A percentile compares a stretch with the other conserved stretches of the same genome.
These are phyloP conservation scores for Xenopus petersii DNA, from an alignment of 2,797 vertebrate species.

Conservation along the genomic window DNA sequence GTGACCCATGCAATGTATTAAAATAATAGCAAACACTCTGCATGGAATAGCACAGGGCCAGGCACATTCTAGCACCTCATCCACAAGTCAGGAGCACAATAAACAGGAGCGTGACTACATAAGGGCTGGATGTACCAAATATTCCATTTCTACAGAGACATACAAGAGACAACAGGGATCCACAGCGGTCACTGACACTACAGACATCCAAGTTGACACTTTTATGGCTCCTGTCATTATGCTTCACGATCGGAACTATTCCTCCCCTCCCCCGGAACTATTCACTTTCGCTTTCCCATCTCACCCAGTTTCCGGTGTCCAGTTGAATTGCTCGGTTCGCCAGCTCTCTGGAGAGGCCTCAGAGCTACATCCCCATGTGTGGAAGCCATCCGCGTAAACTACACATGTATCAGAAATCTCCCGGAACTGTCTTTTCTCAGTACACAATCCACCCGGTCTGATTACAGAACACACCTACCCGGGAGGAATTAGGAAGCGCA, in stretches of 20 bases:
- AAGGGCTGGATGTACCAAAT: too few species aligned
- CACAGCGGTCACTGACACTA: too few species aligned
- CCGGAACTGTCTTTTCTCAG: conserved; percentile 38
- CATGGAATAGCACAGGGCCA: too few species aligned
- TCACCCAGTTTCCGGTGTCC: conserved; percentile 83
- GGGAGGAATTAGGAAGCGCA: not conserved
- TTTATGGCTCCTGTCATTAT: too few species aligned
- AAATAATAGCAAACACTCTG: too few species aligned
- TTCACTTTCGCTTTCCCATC: not conserved
- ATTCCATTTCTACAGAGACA: too few species aligned
- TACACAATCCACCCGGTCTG: conserved; percentile 17
- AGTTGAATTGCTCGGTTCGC: conserved; percentile 82
- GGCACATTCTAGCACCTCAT: too few species aligned
- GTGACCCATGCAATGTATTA: too few species aligned
- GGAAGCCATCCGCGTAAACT: conserved; percentile 56
- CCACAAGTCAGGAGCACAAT: too few species aligned
- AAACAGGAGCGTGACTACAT: too few species aligned
- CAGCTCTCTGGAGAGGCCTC: conserved; percentile 78
- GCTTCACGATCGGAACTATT: not conserved
- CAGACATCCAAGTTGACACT: too few species aligned
- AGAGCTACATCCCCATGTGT: conserved; percentile 56
- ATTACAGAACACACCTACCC: conserved; percentile 45
- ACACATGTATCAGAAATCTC: not conserved
- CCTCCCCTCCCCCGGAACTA: not conserved
- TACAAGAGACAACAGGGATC: too few species aligned